Evolutionary conservation across 30 jellyfish, hydroid and myxozoan species (phyloP).

Genomic region (Nemopilema nomurai): DNA sequence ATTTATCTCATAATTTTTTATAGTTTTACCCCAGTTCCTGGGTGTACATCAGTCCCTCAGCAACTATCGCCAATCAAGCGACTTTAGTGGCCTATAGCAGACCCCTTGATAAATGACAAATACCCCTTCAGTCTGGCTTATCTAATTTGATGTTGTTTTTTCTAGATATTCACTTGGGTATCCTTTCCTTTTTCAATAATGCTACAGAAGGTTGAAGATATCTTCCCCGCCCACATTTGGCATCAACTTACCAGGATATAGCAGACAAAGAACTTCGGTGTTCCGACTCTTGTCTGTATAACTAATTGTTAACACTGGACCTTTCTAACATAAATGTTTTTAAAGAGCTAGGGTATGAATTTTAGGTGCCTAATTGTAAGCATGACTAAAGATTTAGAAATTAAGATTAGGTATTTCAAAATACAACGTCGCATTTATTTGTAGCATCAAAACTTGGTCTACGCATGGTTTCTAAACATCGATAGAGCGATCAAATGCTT

Average conservation of each 20-base stretch:
- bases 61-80: too few species aligned
- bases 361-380: background rate
- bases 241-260: conserved; percentile 70
- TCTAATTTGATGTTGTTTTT: background rate
- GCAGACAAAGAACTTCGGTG: background rate
- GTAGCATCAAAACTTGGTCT: background rate
- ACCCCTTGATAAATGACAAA: too few species aligned
- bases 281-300: background rate
- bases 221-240: conserved; percentile 88
- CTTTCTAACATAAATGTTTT: background rate
- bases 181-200: conserved; percentile 76
- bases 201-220: conserved; percentile 86
- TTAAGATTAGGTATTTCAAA: background rate
- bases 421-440: background rate
- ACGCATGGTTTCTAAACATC: background rate
- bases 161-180: conserved; percentile 77
- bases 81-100: too few species aligned
- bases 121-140: background rate
- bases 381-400: background rate
- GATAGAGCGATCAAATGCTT: too few species aligned
- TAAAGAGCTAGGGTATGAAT: background rate
- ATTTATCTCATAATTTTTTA: too few species aligned
- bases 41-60: too few species aligned
- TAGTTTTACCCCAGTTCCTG: too few species aligned
- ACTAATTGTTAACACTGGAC: background rate